A percentile compares a stretch with the other conserved stretches of the same genome.
phyloP scores from a whole-genome alignment of 2,888 invertebrate species.

The Fabriciana adippe region DNA sequence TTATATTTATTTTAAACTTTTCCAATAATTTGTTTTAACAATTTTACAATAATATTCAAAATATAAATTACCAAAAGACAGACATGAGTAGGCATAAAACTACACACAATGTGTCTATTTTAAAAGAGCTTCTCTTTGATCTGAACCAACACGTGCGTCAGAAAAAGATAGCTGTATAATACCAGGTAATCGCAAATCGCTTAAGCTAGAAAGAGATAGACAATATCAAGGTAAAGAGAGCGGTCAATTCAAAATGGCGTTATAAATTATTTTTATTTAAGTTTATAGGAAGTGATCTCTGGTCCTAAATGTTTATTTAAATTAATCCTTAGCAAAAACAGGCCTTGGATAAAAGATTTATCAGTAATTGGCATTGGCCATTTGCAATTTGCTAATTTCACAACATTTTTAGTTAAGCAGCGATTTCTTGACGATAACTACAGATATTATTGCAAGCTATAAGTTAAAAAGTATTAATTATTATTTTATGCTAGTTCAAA shows the following conservation, averaged over 20 bases:
- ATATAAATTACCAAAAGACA: not conserved
- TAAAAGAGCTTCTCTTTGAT: conserved; percentile 55
- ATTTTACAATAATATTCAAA: not conserved
- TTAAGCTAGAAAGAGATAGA: conserved; percentile 54
- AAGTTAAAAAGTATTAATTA: too few species aligned
- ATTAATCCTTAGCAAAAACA: conserved; percentile 23
- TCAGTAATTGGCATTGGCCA: conserved; percentile 19
- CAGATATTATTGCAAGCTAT: not conserved
- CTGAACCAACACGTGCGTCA: conserved; percentile 64
- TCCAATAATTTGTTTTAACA: not conserved
- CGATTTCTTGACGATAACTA: not conserved
- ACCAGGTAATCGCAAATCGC: conserved; percentile 49
- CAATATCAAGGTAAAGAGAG: conserved; percentile 66
- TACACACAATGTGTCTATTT: not conserved
- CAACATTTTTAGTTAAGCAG: conserved; percentile 13
- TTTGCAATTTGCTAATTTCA: conserved; percentile 26
- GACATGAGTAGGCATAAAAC: conserved; percentile 22
- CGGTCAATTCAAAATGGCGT: conserved; percentile 63
- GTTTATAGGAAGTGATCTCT: conserved; percentile 70
- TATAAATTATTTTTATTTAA: conserved; percentile 59
- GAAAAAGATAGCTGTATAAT: conserved; percentile 55
- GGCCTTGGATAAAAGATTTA: conserved; percentile 24
- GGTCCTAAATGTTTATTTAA: conserved; percentile 43
- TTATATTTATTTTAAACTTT: not conserved
- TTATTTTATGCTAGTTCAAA: too few species aligned